Base-by-base conservation (phyloP, 2,797 vertebrate genomes). In the Hippopotamyrus pictus region DNA sequence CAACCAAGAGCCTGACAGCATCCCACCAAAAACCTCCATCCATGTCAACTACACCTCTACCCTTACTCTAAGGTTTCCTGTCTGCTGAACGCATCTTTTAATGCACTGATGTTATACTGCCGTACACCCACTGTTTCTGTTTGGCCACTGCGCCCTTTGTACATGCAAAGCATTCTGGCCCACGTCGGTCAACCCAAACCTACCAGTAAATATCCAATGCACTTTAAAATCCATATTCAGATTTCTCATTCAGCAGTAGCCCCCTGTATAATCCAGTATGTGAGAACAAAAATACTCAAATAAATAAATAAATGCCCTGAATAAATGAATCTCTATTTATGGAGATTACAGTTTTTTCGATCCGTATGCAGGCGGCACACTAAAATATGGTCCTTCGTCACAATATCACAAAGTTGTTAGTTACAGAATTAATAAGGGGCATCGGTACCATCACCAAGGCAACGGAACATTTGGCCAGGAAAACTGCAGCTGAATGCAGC, bases 331-430 rank as follows among this genome's bases (percentile, higher is more conserved):
- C 37, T 79, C 37, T 79, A 79, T 79, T 44, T 79, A 79, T 79
- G 73, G 69, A 76, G 69, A 76, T 76, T 69, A 76, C 37, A 41
- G 17, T 44, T 79, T 17, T 44, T 44, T 44, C 37, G 33, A 41
- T 44, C 33, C 73, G 37, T 79, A 79, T 79, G 73, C 73, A 79
- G 37, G 37, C 37, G 17, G 17, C 37, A 3, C 37, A 9, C 73
- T 79, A 79, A 79, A 79, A 79, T 41, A 79, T 69, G 65, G 65
- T 79, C 37, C 41, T 79, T 79, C 73, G 37, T 79, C 73, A 79
- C 33, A n/a, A 79, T 79, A 79, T 79, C 33, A 44, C 73, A 41
- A 79, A 79, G 73, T 79, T 44, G 73, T 79, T 79, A 79, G 73
- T 44, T 44, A 41, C 37, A 17, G 73, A 79, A 79, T 79, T 79